phyloP scores from a whole-genome alignment of 1,140 invertebrate genomes.

The Euborellia annulipes region DNA sequence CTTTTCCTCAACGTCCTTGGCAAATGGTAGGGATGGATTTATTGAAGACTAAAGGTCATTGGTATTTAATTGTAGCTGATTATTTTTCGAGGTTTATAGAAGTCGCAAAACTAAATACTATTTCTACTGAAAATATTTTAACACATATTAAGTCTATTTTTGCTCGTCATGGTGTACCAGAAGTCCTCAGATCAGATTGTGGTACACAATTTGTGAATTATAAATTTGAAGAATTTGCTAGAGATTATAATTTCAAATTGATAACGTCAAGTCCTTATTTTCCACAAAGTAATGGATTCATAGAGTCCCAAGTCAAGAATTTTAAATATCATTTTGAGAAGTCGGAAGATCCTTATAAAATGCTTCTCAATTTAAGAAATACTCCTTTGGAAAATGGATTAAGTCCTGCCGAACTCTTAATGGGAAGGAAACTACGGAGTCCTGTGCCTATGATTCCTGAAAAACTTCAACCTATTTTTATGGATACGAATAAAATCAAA shows the following conservation, averaged over 20 bases:
- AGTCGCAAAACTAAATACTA: background rate
- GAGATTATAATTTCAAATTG: too few relatives aligned
- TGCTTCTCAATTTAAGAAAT: too few relatives aligned
- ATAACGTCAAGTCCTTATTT: background rate
- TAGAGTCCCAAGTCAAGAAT: background rate
- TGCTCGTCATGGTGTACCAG: conserved; percentile 1
- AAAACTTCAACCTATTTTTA: too few relatives aligned
- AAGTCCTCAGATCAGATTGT: background rate
- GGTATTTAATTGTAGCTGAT: conserved; percentile 1
- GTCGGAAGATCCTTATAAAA: too few relatives aligned
- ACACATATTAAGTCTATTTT: background rate
- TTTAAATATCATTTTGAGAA: conserved; percentile 1
- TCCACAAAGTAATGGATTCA: conserved; percentile 1
- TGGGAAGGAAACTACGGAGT: too few relatives aligned
- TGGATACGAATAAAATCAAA: too few relatives aligned
- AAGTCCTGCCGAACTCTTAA: too few relatives aligned
- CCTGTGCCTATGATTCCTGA: too few relatives aligned
- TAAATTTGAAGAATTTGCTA: background rate
- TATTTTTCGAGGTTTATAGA: conserved; percentile 1
- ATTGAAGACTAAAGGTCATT: background rate
- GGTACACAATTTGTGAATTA: conserved; percentile 1
- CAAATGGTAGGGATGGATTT: background rate
- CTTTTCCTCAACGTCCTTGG: background rate
- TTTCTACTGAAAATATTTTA: background rate
- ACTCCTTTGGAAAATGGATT: too few relatives aligned